phyloP scores from a whole-genome alignment of 1,140 invertebrate genomes.

The Antheraea pernyi region DNA sequence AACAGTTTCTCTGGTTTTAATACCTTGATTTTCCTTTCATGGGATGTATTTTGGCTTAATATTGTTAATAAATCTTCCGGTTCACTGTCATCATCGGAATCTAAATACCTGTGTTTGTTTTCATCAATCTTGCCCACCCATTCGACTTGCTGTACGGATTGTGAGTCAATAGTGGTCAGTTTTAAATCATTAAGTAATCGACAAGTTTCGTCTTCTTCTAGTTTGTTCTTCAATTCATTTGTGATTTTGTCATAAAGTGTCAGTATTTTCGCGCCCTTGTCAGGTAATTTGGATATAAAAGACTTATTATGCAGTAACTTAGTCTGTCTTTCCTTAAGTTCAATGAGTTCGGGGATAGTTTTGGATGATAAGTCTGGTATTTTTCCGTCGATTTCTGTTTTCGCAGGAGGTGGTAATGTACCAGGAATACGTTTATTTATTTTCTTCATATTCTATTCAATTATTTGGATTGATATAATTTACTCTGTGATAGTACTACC shows the following conservation, averaged over 20 bases:
- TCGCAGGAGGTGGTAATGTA: conserved; percentile 51
- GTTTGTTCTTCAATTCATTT: conserved; percentile 77
- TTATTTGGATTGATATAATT: too few species aligned
- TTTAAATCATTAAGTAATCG: conserved; percentile 81
- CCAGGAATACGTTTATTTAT: conserved; percentile 61
- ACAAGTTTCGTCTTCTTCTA: conserved; percentile 81
- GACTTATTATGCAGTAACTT: conserved; percentile 64
- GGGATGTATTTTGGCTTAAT: conserved; percentile 81
- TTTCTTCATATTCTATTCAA: conserved; percentile 41
- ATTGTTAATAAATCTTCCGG: conserved; percentile 84
- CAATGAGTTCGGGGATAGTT: conserved; percentile 50
- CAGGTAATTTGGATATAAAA: conserved; percentile 80
- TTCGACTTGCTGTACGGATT: conserved; percentile 82
- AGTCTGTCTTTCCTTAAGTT: conserved; percentile 56
- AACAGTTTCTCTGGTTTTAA: conserved; percentile 78
- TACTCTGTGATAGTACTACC: too few species aligned
- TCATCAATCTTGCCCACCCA: conserved; percentile 81
- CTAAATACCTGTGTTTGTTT: conserved; percentile 70
- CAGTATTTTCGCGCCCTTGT: conserved; percentile 84
- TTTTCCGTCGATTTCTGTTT: conserved; percentile 66
- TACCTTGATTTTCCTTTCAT: conserved; percentile 81
- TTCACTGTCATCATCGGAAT: conserved; percentile 83
- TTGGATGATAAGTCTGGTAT: conserved; percentile 56
- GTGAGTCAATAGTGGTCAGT: conserved; percentile 79
- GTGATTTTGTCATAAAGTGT: conserved; percentile 79